Evolutionary conservation across 2,797 vertebrate species (phyloP), one percentile per base, ranked within the genome.

Genomic region (Gallinago solitaria): DNA sequence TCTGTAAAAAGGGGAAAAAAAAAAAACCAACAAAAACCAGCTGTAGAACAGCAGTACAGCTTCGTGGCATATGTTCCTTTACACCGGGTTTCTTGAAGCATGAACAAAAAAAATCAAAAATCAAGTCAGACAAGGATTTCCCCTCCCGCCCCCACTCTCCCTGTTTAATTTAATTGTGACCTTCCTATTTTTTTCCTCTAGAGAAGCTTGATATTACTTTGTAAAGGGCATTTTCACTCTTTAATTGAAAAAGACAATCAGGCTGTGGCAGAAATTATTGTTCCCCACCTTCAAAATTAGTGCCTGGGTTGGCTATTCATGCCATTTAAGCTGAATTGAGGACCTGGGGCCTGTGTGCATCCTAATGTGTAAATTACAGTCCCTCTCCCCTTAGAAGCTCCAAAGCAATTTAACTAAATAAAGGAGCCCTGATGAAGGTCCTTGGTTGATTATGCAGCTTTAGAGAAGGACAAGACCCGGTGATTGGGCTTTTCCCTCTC

Each of bases 191-290:
- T 71, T 93, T 93, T 56, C 89, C 96, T 93, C 95, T 60, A 76
- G 96, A 95, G 94, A 73, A 89, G 91, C 93, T 82, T 63, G 73
- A 76, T 96, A 96, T 95, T 96, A 87, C 84, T 82, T 95, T 82
- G 85, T 41, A 95, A 95, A 96, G 95, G 94, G 89, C 94, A 91
- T 94, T 95, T 95, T 54, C 83, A 32, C 74, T 84, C 90, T 89
- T 92, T 96, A 96, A 96, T 96, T 96, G 94, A 94, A 95, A 90
- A 94, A 95, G 87, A 89, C 93, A 95, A 94, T 94, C 93, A 96
- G 96, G 73, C 63, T 88, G 28, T 64, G 85, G 83, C 80, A 93
- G 92, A 79, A 95, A 92, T 96, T 91, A 91, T 94, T 90, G 83
- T 82, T 92, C 68, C 71, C 88, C 95, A 95, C 92, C 93, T 96